Evolutionary conservation across 2,113 vertebrate genomes (phyloP), one percentile per base, ranked within the genome.

Genomic region (Lepisosteus oculatus): DNA sequence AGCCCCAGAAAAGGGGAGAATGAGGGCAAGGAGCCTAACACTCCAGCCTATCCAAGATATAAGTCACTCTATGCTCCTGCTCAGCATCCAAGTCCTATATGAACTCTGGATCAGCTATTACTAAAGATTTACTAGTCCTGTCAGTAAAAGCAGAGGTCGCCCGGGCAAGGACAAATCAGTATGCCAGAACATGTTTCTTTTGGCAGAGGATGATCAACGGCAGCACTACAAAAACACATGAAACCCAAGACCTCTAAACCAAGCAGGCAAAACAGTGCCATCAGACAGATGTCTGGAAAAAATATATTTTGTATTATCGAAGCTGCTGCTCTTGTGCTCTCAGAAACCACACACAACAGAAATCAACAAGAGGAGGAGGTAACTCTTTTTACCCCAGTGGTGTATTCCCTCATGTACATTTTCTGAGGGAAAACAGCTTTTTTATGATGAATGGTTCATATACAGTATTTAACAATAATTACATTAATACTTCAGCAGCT

Each of bases 11-110:
- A 45, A 45, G 11, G n/a, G 44, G 51, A 7, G 14, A 15, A n/a
- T n/a, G 44, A 13, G 44, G 8, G 43, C 8, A 13, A 8, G 12
- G 64, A 5, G 43, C 13, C 64, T 44, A 66, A 7, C 64, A 42
- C 43, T 66, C 15, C 15, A 66, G 3, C 64, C n/a, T 14, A 66
- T 66, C 64, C 64, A 45, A 43, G 64, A 66, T 44, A 64, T 54
- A 63, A 13, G 70, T 72, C 45, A 54, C 11, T 8, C 45, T 54
- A 41, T 54, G 65, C 51, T 63, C 70, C 29, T 14, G 42, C n/a
- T 61, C 12, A 4, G 47, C 17, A 55, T 59, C 61, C 17, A 64
- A 71, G 70, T 29, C 11, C 14, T 15, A 41, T 11, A n/a, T 71
- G 29, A 61, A 72, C 41, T 54, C 65, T 64, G 44, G 64, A 51